phyloP scores from a whole-genome alignment of 2,797 vertebrate genomes.

The Labeo calbasu region DNA sequence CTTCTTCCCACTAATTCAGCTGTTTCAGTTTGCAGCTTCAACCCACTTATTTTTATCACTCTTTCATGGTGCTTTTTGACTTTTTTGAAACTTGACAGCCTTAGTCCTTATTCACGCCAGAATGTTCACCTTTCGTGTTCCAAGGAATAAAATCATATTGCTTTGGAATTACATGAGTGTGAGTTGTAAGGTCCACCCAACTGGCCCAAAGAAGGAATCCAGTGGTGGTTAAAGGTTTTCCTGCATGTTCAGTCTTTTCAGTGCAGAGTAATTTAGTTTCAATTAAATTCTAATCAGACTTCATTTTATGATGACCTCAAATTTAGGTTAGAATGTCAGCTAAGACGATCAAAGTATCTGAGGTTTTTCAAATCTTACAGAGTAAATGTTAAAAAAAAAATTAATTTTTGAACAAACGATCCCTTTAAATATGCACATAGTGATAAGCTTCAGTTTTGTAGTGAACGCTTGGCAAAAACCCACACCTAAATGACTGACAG shows the following conservation, averaged over 20 bases:
- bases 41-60: neutral
- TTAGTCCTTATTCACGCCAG: neutral
- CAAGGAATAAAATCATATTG: neutral
- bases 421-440: too few relatives aligned
- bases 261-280: too few relatives aligned
- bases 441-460: neutral
- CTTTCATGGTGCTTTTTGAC: neutral
- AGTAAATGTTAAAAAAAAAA: neutral
- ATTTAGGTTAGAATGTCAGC: too few relatives aligned
- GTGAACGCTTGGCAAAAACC: neutral
- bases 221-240: too few relatives aligned
- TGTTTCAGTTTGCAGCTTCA: neutral
- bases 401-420: neutral
- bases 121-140: neutral
- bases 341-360: too few relatives aligned
- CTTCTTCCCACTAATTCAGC: neutral
- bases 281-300: too few relatives aligned
- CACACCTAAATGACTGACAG: neutral
- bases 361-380: too few relatives aligned
- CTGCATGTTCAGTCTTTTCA: too few relatives aligned
- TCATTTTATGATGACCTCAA: too few relatives aligned
- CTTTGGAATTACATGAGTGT: neutral
- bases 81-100: neutral
- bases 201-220: too few relatives aligned
- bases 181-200: too few relatives aligned